Evolutionary conservation across 2,113 vertebrate genomes (phyloP), one percentile per base, ranked within the genome.

Genomic region (Speoplatyrhinus poulsoni): DNA sequence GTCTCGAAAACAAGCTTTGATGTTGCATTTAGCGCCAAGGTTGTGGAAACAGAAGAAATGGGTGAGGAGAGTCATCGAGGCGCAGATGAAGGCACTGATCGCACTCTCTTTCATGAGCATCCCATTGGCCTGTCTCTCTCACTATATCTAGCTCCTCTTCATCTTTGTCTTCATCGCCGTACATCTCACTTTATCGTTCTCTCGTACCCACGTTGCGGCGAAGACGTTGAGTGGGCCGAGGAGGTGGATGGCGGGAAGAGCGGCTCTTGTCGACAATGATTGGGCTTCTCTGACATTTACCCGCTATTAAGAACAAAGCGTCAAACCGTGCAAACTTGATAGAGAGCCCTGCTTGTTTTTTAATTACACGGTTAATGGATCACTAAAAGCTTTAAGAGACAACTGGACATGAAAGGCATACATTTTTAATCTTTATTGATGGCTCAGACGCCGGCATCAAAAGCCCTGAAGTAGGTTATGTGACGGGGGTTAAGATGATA

Each of bases 361-460:
- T 93, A 93, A 94, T 93, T 91, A 92, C 87, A 75, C 72, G 77
- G 89, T 90, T 90, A 92, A 93, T 93, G 91, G 91, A 92, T 78
- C 79, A 77, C 82, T 86, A 79, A 91, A 89, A 85, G 79, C 90
- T 80, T 87, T 87, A 83, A 88, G 85, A 87, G 87, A 90, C 77
- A 86, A 84, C 74, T 77, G 69, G 65, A 85, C 84, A 91, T 92
- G 87, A 92, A 92, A 91, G 88, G 84, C 84, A 73, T 77, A 79
- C 63, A 73, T 88, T 86, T 88, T 80, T 67, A 63, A 69, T 81
- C 67, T 83, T 85, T 82, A 85, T 85, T 89, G 85, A 90, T 88
- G 77, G 85, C 81, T 54, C 76, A 88, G 83, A 87, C 79, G 65
- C 56, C 4, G 58, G 57, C 71, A 85, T 85, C 77, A 87, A 81